phyloP scores from a whole-genome alignment of 2,888 invertebrate genomes.

The Macaria liturata region DNA sequence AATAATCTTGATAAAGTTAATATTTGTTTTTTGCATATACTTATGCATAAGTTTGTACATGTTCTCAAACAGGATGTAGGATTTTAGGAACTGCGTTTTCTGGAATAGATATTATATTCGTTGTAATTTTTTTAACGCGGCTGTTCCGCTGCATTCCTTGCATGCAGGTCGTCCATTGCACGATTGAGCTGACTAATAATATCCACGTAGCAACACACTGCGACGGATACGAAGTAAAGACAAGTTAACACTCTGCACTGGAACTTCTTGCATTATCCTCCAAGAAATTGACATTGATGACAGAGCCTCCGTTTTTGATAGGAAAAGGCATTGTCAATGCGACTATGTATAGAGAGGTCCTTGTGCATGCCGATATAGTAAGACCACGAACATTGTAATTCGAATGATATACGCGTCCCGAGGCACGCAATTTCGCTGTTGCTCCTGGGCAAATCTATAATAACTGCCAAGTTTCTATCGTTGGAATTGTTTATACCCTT shows the following conservation, averaged over 20 bases:
- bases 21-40: no score
- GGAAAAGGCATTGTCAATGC: no score
- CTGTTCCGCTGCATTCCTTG: constrained; percentile 44
- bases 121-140: no score
- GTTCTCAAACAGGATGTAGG: constrained; percentile 4
- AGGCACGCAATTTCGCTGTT: constrained; percentile 16
- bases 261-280: no score
- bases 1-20: not conserved
- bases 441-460: constrained; percentile 19
- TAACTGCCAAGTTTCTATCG: constrained; percentile 19
- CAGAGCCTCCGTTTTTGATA: no score
- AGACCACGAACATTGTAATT: constrained; percentile 5
- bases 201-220: constrained; percentile 37
- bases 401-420: constrained; percentile 8
- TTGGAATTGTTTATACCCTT: constrained; percentile 20
- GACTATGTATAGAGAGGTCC: no score
- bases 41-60: no score
- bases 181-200: constrained; percentile 49
- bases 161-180: constrained; percentile 42
- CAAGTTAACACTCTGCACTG: not conserved
- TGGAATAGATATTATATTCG: no score
- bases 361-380: constrained; percentile 3
- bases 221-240: constrained; percentile 13
- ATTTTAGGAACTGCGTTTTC: not conserved
- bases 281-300: no score